Base-by-base conservation (phyloP, 2,888 invertebrate species). In the Escarpia spicata region DNA sequence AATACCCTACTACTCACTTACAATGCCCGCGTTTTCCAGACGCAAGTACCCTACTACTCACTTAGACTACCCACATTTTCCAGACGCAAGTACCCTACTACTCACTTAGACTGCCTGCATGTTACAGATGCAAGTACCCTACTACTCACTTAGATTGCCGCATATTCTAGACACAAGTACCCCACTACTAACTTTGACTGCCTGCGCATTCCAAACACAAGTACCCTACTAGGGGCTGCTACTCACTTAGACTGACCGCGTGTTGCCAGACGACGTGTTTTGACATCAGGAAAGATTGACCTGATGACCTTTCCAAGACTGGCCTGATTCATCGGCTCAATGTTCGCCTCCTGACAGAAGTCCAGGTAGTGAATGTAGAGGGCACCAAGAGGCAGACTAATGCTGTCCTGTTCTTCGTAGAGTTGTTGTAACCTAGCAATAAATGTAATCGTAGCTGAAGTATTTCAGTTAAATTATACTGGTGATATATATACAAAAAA, bases 301-400 rank as follows among this genome's bases (percentile, higher is more conserved):
- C 75, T 75, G 19, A 75, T 75, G 75, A 96, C 96, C 95, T 97
- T 97, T 92, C 97, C 97, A 94, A 97, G 96, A 8, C 96, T 96
- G 12, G 97, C 97, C 31, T 96, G 96, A 94, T 96, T 96, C 12
- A 96, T 96, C 15, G 97, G 96, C 94, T 96, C 95, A 43, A 96
- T 94, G 19, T 92, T 94, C 92, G 96, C 95, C 92, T 95, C 94
- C 31, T 95, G 94, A 93, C 96, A 96, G 94, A 96, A 96, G 93
- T 96, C 96, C 93, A 96, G 94, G 93, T 96, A 96, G 93, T 96
- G 96, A 12, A 95, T 95, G 93, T 96, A 96, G 37, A 96, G 95
- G 43, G 96, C 96, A 94, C 96, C 96, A 37, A 96, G 94, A 0
- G 96, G 96, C 45, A 96, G 94, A 93, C 97, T 96, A 3, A 97